A percentile compares a stretch with the other conserved stretches of the same genome.
phyloP scores from a whole-genome alignment of 2,888 invertebrate species.

The Drosophila hamatofila region DNA sequence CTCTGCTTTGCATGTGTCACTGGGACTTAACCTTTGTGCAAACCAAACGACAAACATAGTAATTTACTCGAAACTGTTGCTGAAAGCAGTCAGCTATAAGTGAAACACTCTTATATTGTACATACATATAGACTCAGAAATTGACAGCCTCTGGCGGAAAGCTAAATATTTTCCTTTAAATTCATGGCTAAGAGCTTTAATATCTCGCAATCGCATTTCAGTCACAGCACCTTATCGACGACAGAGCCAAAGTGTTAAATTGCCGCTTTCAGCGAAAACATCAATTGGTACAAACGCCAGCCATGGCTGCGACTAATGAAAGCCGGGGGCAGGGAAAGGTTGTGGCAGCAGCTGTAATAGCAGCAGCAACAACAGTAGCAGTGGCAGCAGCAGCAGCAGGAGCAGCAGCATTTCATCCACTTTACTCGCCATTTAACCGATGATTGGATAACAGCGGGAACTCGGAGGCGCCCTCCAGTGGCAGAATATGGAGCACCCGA shows the following conservation, averaged over 20 bases:
- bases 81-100: constrained; percentile 2
- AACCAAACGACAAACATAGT: constrained; percentile 62
- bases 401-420: constrained; percentile 50
- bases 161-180: constrained; percentile 22
- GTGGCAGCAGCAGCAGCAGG: constrained; percentile 14
- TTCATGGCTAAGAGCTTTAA: constrained; percentile 64
- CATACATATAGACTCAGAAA: not conserved
- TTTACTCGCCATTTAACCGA: constrained; percentile 78
- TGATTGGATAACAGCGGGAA: constrained; percentile 71
- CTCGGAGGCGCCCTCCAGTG: constrained; percentile 12
- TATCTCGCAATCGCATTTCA: constrained; percentile 49
- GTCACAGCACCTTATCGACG: constrained; percentile 36
- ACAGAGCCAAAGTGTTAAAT: constrained; percentile 64
- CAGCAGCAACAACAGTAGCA: constrained; percentile 7
- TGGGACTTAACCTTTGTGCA: constrained; percentile 69
- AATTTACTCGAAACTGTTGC: constrained; percentile 43
- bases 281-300: constrained; percentile 57
- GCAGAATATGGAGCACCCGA: constrained; percentile 30
- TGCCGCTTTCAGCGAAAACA: constrained; percentile 63
- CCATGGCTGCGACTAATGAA: constrained; percentile 67
- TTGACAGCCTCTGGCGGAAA: constrained; percentile 23
- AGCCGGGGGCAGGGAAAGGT: constrained; percentile 39
- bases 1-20: constrained; percentile 46
- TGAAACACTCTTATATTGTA: not conserved
- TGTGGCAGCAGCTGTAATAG: not conserved